Conservation (phyloP, 2,888 invertebrate genomes). For the Penaeus monodon region DNA sequence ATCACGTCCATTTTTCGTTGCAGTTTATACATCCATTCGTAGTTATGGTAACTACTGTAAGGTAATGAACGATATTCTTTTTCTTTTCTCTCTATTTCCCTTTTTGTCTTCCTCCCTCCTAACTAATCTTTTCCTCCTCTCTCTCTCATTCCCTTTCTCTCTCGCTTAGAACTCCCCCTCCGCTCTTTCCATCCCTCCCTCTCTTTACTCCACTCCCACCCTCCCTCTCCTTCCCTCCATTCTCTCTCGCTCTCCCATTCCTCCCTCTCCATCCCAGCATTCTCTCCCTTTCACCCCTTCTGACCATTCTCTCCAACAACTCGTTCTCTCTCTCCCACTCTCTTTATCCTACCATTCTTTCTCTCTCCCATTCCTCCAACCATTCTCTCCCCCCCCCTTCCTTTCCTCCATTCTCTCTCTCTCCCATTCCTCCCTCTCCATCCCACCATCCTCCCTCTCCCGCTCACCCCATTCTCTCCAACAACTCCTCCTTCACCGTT, state of each 20-base stretch:
- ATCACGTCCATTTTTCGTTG: too few species aligned
- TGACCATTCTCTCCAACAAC: background rate
- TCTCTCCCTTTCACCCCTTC: background rate
- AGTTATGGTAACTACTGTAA: too few species aligned
- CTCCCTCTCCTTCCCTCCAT: background rate
- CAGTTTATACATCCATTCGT: too few species aligned
- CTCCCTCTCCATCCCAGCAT: background rate
- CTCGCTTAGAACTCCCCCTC: background rate
- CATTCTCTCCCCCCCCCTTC: background rate
- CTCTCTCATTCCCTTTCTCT: background rate
- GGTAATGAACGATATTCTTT: background rate
- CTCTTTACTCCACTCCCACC: background rate
- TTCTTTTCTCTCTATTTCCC: conserved; percentile 5
- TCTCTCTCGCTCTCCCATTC: background rate
- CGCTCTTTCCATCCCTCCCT: background rate
- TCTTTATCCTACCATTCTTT: background rate
- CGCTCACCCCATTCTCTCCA: background rate
- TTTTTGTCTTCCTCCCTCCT: background rate
- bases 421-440: background rate
- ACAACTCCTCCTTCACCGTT: background rate
- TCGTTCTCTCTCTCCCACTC: too few species aligned
- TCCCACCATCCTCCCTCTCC: too few species aligned
- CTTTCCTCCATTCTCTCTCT: background rate
- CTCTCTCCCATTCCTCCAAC: background rate
- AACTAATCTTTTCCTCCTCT: background rate